Base-by-base conservation (phyloP, 2,888 invertebrate species). In the Lamellibrachia satsuma region DNA sequence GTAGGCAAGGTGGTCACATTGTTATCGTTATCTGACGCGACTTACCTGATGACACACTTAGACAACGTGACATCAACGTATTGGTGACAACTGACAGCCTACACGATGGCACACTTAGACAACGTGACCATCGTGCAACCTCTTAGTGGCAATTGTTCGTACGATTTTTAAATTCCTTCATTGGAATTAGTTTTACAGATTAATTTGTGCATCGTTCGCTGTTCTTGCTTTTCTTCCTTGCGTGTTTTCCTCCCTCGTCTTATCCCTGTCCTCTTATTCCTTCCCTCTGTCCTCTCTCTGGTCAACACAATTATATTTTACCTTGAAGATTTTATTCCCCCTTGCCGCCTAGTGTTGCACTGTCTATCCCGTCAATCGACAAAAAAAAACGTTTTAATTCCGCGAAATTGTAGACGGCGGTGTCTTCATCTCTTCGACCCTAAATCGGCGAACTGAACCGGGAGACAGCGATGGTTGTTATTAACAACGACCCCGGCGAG, bases 381-480 rank as follows among this genome's bases (percentile, higher is more conserved):
- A 11, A 22, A 15, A 75, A 75, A 15, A 22, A 22, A 3, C 75
- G 75, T 75, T 75, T 22, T n/a, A 39, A 75, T 6, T 75, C 22
- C 22, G 75, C n/a, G 75, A 75, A 75, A 75, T 75, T 75, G n/a
- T 75, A 75, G 75, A 75, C 75, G 75, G 75, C 75, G 75, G 75
- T n/a, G 22, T 15, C 75, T 6, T 22, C 2, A 3, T 75, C 15
- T 75, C n/a, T 75, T 22, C 15, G 22, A 75, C 75, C 2, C 75
- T 15, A 22, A 15, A 75, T 75, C 75, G 75, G 75, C 75, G 22
- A 6, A 6, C 75, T 15, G 75, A 75, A 75, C 6, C 75, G 22
- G 75, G 15, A 75, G 75, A 75, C 75, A 75, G 75, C 75, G 15
- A 22, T 75, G 75, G 75, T 22, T 75, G 22, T 75, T 22, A 22